These are phyloP conservation scores for Gambusia holbrooki DNA, from an alignment of 2,113 vertebrate genomes.

Conservation along the genomic window DNA sequence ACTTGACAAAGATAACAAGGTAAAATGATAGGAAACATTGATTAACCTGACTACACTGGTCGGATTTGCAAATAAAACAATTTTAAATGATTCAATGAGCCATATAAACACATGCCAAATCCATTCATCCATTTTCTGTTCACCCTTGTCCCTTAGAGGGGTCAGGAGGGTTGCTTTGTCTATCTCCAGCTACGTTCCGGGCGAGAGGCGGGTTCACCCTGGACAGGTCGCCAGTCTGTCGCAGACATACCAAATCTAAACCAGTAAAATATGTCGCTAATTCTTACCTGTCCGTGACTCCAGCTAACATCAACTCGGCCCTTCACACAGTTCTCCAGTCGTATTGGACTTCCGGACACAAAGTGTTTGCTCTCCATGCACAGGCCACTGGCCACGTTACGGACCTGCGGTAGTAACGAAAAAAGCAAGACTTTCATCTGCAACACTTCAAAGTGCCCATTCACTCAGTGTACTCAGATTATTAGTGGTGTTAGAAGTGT, in stretches of 20 bases:
- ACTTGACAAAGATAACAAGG: too few species aligned
- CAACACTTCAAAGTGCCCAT: too few species aligned
- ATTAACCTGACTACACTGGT: too few species aligned
- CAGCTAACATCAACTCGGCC: slow-evolving; percentile 86
- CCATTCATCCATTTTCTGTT: too few species aligned
- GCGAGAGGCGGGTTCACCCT: too few species aligned
- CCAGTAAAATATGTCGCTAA: neutral
- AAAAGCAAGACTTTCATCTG: neutral
- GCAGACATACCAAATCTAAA: neutral
- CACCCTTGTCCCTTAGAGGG: too few species aligned
- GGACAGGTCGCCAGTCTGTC: too few species aligned
- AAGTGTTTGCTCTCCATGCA: slow-evolving; percentile 93
- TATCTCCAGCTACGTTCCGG: too few species aligned
- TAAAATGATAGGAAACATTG: too few species aligned
- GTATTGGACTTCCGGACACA: slow-evolving; percentile 86
- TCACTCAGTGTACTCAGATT: too few species aligned
- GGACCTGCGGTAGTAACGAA: slow-evolving; percentile 79
- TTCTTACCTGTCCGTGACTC: slow-evolving; percentile 90
- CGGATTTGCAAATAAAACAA: neutral
- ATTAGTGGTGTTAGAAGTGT: too few species aligned
- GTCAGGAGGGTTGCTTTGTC: too few species aligned
- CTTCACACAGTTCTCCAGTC: slow-evolving; percentile 89
- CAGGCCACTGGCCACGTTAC: slow-evolving; percentile 83
- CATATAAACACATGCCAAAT: neutral
- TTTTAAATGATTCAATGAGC: neutral